Base-by-base conservation (phyloP, 2,797 vertebrate species). In the Euthynnus affinis region DNA sequence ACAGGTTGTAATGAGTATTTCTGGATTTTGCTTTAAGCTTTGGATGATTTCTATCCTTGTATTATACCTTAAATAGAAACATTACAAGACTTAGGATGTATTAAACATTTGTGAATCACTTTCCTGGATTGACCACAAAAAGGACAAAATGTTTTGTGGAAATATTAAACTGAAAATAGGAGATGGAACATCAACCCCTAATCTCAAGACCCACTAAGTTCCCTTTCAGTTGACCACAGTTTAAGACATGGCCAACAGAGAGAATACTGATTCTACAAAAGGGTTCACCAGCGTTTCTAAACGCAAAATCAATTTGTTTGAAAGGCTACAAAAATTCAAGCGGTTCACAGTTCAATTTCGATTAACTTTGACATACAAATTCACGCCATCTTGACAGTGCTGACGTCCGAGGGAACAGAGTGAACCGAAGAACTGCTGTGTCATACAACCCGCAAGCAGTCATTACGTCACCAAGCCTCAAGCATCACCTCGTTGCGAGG, bases 151-250 rank as follows among this genome's bases (percentile, higher is more conserved):
- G 63, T 76, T 76, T 44, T 62, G 22, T 66, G 53, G 55, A 80
- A 81, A 75, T 65, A 87, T 82, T 66, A 78, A n/a, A 52, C 29
- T 46, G 18, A 15, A 69, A 82, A 57, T n/a, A 27, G 17, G 51
- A 44, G 42, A 55, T 3, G 46, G 23, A 85, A 55, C 58, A 71
- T 71, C n/a, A 62, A 25, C 6, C 34, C 29, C 22, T 60, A 70
- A 77, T 80, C 68, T 78, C 10, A 65, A 37, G 23, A 27, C 29
- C 71, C 48, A 67, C 18, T 52, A 40, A 9, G 37, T 17, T 75
- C 29, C 12, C 13, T 61, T 62, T 77, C 5, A n/a, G 22, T 6
- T 52, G 4, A 62, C 53, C n/a, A 67, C 55, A 61, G 20, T 58
- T 67, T 37, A 53, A 80, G 10, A 40, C 48, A 48, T 9, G 44